phyloP scores from a whole-genome alignment of 2,797 vertebrate species.

The Rachycentron canadum region DNA sequence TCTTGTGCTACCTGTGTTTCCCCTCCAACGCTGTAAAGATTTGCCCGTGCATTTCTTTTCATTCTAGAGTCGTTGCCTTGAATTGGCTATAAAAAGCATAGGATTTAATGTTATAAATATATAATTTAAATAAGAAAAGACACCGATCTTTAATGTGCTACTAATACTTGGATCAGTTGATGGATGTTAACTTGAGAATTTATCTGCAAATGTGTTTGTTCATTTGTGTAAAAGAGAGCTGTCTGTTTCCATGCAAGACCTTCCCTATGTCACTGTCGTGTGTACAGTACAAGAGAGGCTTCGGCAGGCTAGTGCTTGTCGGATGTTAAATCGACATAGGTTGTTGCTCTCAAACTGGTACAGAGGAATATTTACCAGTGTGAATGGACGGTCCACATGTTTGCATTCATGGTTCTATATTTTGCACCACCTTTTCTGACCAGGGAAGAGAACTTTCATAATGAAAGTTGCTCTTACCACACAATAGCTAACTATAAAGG shows the following conservation, averaged over 20 bases:
- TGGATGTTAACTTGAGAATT: conserved; percentile 77
- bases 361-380: conserved; percentile 59
- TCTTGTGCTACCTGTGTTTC: conserved; percentile 77
- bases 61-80: conserved; percentile 85
- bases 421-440: conserved; percentile 83
- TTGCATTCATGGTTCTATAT: conserved; percentile 81
- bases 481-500: conserved; percentile 78
- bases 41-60: conserved; percentile 74
- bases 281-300: conserved; percentile 67
- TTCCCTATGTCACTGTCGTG: conserved; percentile 66
- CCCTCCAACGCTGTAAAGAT: conserved; percentile 76
- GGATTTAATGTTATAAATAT: conserved; percentile 79
- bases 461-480: conserved; percentile 76
- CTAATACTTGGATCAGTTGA: conserved; percentile 74
- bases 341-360: conserved; percentile 57
- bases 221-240: conserved; percentile 68
- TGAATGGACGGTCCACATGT: conserved; percentile 71
- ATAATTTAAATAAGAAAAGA: conserved; percentile 75
- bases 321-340: conserved; percentile 63
- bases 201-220: conserved; percentile 76
- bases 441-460: conserved; percentile 81
- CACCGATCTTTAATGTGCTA: conserved; percentile 79
- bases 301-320: conserved; percentile 50
- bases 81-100: conserved; percentile 79
- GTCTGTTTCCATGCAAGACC: conserved; percentile 61